Base-by-base conservation (phyloP, 2,113 vertebrate genomes). In the Cebus imitator region DNA sequence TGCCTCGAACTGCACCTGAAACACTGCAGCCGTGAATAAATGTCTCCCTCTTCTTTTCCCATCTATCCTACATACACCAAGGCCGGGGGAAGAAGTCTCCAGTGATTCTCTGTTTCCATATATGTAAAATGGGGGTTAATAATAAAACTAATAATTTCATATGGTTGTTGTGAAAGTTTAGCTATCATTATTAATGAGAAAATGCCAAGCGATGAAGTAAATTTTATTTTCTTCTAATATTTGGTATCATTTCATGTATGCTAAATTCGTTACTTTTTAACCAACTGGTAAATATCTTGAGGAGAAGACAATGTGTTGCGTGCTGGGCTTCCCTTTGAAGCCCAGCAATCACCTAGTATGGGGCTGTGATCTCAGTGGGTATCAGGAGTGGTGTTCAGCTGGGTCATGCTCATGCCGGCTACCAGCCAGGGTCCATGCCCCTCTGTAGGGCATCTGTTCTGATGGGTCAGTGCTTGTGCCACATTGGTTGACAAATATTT, bases 121-220 rank as follows among this genome's bases (percentile, higher is more conserved):
- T n/a, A 72, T 76, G 64, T 75, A 84, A 97, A 95, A 68, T 72
- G 43, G 52, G 8, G 25, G 21, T 70, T 66, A 79, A 83, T 87
- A 90, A 68, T 89, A 76, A 57, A 66, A 89, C 8, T 58, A 82
- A 82, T 86, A 64, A 64, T 75, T 95, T 91, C 48, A 43, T 50
- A 68, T 23, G 23, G 20, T 64, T 91, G 17, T 73, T 95, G 73
- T 89, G 45, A 79, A 96, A 93, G 55, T 93, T 92, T 90, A 84
- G 72, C n/a, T 88, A 81, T 81, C 93, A 82, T 79, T 81, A 83
- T 91, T 95, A 73, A 32, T 11, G n/a, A 95, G 84, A 96, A 89
- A 83, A 75, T 64, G 80, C 37, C 58, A 95, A 93, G 37, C 48
- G 72, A 78, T 78, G 32, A 94, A 91, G 52, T 88, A 90, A 64